Evolutionary conservation across 2,888 invertebrate genomes (phyloP), one percentile per base, ranked within the genome.

Genomic region (Argyra leucocephala): DNA sequence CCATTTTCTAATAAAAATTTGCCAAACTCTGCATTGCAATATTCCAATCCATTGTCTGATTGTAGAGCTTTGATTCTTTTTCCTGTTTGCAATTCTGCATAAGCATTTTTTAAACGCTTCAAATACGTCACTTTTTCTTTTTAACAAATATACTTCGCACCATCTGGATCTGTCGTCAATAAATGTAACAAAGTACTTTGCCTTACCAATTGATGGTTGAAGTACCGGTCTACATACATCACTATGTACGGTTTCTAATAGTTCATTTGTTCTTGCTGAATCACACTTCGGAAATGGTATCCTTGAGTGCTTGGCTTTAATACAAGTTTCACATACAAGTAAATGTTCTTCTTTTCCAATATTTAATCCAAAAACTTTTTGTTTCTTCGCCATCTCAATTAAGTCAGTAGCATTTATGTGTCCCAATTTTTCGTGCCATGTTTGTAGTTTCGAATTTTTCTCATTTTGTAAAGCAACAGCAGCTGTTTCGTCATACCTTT

Each of bases 61-160:
- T 57, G 58, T 18, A 66, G 37, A 21, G n/a, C 36, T 66, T 66
- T 66, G n/a, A 68, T 63, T 61, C 68, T 67, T 23, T 62, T 60
- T 12, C 65, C 65, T 4, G 57, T n/a, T n/a, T 65, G 24, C 67
- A 58, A 22, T 22, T 62, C 58, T 69, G 69, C n/a, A 66, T 66
- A 18, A 62, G 64, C 62, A 70, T 12, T 23, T 48, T 62, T 67
- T 66, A 57, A 70, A 68, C 57, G 21, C 61, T 6, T 64, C 63
- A 36, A 70, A 65, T 12, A 63, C 69, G 1, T 70, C 68, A 57
- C 63, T 63, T 63, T 69, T 69, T 22, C 62, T 63, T 21, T 67
- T 69, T 12, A 67, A 61, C 58, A 66, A 71, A 37, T 66, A 63
- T 48, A 48, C n/a, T n/a, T 48, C 48, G 18, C 48, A 48, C 48